phyloP scores from a whole-genome alignment of 2,888 invertebrate genomes.

The Amblyteles armatorius region DNA sequence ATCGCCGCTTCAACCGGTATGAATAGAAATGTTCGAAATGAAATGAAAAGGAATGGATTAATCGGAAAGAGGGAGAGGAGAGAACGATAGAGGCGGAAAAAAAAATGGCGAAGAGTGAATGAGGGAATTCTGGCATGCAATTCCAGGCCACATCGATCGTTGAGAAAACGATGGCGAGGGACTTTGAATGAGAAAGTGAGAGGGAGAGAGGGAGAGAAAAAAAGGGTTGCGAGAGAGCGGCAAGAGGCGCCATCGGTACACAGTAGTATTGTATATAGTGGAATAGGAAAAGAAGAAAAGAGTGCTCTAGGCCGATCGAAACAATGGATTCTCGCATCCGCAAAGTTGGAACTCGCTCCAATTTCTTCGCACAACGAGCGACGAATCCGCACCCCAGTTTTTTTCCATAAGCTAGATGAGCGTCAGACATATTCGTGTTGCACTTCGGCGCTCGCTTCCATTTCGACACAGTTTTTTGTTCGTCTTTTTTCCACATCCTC shows the following conservation, averaged over 20 bases:
- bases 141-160: constrained; percentile 47
- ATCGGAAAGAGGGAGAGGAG: constrained; percentile 11
- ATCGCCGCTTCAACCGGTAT: neutral
- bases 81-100: neutral
- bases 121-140: constrained; percentile 37
- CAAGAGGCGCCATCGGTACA: constrained; percentile 36
- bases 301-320: constrained; percentile 43
- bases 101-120: constrained; percentile 8
- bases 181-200: constrained; percentile 71
- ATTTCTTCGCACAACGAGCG: constrained; percentile 68
- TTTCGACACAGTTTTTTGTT: neutral
- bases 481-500: neutral
- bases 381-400: constrained; percentile 33
- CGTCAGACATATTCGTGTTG: neutral
- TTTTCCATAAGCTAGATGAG: constrained; percentile 7
- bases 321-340: constrained; percentile 63
- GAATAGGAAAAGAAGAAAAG: constrained; percentile 8
- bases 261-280: neutral
- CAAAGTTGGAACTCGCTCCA: constrained; percentile 64
- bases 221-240: constrained; percentile 59
- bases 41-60: constrained; percentile 17
- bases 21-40: neutral
- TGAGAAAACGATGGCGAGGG: constrained; percentile 55
- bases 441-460: neutral
- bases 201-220: constrained; percentile 68